Evolutionary conservation across 2,888 invertebrate species (phyloP), one percentile per base, ranked within the genome.

Genomic region (Melanargia galathea): DNA sequence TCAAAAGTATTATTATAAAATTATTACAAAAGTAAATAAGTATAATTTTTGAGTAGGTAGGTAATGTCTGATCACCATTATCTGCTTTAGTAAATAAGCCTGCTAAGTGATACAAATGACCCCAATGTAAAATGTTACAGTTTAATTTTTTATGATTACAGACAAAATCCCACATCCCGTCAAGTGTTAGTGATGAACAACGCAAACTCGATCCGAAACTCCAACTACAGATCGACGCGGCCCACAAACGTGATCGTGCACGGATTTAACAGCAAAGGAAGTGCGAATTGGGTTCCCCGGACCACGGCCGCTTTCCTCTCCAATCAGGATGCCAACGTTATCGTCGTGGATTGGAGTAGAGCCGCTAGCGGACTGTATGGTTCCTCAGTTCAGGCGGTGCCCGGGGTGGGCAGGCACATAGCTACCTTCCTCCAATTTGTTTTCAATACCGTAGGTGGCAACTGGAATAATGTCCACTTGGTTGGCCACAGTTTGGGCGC

Each of bases 401-500:
- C 87, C 1, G 66, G 70, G 16, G 80, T 88, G 1, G 90, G 90
- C 0, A 75, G 78, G 55, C 75, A 71, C 62, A 75, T 90, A 1
- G 92, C 90, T 4, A 74, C 81, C 62, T 89, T 92, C 74, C 68
- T 92, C 6, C 74, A 78, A 10, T 90, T 87, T 84, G 79, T 89
- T 16, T 73, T 90, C 35, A 67, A 79, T 55, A 82, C 73, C 0
- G 80, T 78, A 24, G 87, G 89, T 30, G 83, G 85, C 5, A 80
- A 84, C 67, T 81, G 83, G 80, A 82, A 82, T 65, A 80, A 85
- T 57, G 77, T 90, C 0, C 92, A 92, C 66, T 73, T 92, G 10
- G 74, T 91, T 7, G 92, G 92, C 16, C 85, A 86, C 77, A 91
- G 91, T 68, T 79, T 92, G 68, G 92, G 92, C 0, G 88, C 90